phyloP scores from a whole-genome alignment of 2,888 invertebrate species.

The Sesamia inferens region DNA sequence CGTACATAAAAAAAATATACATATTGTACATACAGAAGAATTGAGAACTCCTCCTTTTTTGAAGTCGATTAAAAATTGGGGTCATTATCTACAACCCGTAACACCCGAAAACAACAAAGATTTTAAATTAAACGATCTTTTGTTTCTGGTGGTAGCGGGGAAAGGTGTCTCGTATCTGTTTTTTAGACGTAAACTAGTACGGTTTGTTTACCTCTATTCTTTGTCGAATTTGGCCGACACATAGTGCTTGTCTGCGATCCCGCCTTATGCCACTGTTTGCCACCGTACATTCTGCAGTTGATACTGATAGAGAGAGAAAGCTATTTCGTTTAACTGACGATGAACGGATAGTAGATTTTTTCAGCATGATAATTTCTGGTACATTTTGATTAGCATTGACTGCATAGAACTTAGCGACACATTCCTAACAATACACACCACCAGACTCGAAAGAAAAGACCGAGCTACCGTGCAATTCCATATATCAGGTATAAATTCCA shows the following conservation, averaged over 20 bases:
- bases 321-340: not conserved
- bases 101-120: not conserved
- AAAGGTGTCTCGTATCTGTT: too few relatives aligned
- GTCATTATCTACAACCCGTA: too few relatives aligned
- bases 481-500: not conserved
- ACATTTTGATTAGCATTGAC: not conserved
- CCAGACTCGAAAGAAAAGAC: not conserved
- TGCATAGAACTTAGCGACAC: not conserved
- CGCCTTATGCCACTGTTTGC: not conserved
- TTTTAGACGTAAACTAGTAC: too few relatives aligned
- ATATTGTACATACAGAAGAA: too few relatives aligned
- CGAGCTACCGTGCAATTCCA: not conserved
- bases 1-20: too few relatives aligned
- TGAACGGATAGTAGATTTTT: not conserved
- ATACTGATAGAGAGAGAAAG: not conserved
- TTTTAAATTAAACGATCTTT: not conserved
- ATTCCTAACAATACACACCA: not conserved
- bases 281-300: not conserved
- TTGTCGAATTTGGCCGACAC: too few relatives aligned
- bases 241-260: too few relatives aligned
- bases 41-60: too few relatives aligned
- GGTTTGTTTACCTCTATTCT: too few relatives aligned
- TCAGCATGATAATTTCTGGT: too few relatives aligned
- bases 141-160: too few relatives aligned
- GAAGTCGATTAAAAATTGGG: too few relatives aligned